Base-by-base conservation (phyloP, 2,113 vertebrate species). In the cattle (Bos taurus) region DNA sequence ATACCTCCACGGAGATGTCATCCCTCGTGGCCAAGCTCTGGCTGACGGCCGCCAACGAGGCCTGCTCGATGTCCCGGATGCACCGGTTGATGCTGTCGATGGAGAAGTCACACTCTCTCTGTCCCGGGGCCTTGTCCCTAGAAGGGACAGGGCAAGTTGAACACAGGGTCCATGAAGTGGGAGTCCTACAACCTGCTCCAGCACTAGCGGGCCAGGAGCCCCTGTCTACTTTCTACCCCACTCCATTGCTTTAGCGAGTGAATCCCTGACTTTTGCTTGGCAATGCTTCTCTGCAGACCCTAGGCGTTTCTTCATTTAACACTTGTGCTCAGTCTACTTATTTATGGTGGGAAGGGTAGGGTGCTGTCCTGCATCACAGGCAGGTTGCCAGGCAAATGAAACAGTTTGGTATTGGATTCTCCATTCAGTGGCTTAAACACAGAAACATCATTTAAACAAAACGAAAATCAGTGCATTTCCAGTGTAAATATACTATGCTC, bases 121-220 rank as follows among this genome's bases (percentile, higher is more conserved):
- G 99, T 59, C 99, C 99, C 0, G 99, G 99, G 36, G 99, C 99
- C 98, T 99, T 99, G 99, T 99, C 99, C 98, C 99, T 99, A 91
- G 83, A 98, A 97, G 48, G 95, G 21, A 94, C 9, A 97, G 46
- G 87, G 36, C 15, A 28, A 26, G 40, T 52, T 30, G 90, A 92
- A 91, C 25, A 64, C 3, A 23, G 43, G 57, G 7, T 81, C 40
- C 43, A 3, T 6, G 12, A 25, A 9, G 71, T 14, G 15, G 26
- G 23, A 14, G 52, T 33, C 5, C 57, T 33, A 82, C 15, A 28
- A 54, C 14, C 33, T 33, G 28, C 10, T 25, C 33, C 36, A 74
- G 40, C 62, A 36, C 0, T 1, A 23, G 17, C 62, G 30, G 54
- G 17, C 14, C 60, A 33, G 83, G 33, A 85, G 10, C 15, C 81